A percentile compares a stretch with the other conserved stretches of the same genome.
These are phyloP conservation scores for Dallia pectoralis DNA, from an alignment of 2,797 vertebrate genomes.

Conservation along the genomic window DNA sequence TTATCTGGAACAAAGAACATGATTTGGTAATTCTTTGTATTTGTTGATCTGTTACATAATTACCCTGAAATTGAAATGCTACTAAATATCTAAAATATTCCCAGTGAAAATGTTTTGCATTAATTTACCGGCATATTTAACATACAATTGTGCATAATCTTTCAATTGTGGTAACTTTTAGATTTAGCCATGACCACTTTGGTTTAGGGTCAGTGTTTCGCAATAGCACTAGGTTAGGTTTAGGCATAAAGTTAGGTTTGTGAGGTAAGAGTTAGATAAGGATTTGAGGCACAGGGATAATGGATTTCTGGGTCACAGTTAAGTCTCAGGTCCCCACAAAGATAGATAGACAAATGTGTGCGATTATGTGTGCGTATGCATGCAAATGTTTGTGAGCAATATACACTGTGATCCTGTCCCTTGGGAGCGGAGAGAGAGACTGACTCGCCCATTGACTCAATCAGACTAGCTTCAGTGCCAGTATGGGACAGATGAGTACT, in stretches of 20 bases:
- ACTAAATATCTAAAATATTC: slow-evolving; percentile 60
- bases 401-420: neutral
- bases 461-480: slow-evolving; percentile 36
- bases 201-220: no score
- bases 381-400: neutral
- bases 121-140: no score
- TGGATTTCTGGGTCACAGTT: no score
- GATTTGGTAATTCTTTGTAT: slow-evolving; percentile 59
- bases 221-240: no score
- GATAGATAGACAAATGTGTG: neutral
- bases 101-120: no score
- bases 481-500: slow-evolving; percentile 8
- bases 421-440: neutral
- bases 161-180: no score
- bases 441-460: slow-evolving; percentile 29
- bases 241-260: no score
- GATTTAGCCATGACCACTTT: no score
- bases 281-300: no score
- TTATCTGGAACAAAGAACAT: slow-evolving; percentile 61
- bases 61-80: slow-evolving; percentile 50
- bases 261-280: no score
- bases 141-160: no score
- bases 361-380: neutral
- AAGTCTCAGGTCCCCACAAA: no score
- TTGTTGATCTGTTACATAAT: slow-evolving; percentile 54